phyloP scores from a whole-genome alignment of 2,797 vertebrate genomes.

The Miichthys miiuy region DNA sequence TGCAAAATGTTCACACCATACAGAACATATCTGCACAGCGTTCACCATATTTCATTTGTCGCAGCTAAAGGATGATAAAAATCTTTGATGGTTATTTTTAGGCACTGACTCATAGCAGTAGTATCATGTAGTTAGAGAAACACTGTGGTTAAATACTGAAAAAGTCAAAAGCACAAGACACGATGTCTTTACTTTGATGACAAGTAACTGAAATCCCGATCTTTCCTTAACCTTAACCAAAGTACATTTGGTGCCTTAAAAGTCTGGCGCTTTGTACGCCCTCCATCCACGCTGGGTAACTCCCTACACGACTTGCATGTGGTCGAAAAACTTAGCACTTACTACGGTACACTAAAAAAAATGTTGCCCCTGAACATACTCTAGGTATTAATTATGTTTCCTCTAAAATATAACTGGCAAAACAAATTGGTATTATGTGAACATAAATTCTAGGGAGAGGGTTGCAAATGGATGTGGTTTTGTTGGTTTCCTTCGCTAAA shows the following conservation, averaged over 20 bases:
- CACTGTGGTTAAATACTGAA: slow-evolving; percentile 5
- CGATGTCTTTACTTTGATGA: slow-evolving; percentile 34
- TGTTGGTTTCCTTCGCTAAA: not conserved
- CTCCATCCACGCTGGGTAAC: slow-evolving; percentile 22
- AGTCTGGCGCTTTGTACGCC: slow-evolving; percentile 2
- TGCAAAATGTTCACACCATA: not conserved
- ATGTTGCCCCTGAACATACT: slow-evolving; percentile 17
- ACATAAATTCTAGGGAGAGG: not conserved
- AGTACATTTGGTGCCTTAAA: slow-evolving; percentile 25
- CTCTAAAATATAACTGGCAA: slow-evolving; percentile 22
- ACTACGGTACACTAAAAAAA: slow-evolving; percentile 4
- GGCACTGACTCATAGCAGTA: not conserved
- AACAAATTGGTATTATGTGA: slow-evolving; percentile 18
- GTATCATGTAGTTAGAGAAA: not conserved
- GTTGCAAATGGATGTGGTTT: slow-evolving; percentile 26
- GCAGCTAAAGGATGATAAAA: not conserved
- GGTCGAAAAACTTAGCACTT: slow-evolving; percentile 24
- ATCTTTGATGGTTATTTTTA: not conserved
- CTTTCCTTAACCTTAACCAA: slow-evolving; percentile 13
- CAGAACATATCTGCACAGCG: not conserved
- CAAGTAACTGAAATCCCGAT: slow-evolving; percentile 13
- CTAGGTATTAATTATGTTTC: slow-evolving; percentile 29
- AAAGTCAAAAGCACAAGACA: slow-evolving; percentile 8
- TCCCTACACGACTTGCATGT: slow-evolving; percentile 27
- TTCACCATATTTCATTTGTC: not conserved